Percentiles rank a stretch among this genome's conserved stretches.
phyloP scores from a whole-genome alignment of 2,888 invertebrate species.

The Pheosia gnoma region DNA sequence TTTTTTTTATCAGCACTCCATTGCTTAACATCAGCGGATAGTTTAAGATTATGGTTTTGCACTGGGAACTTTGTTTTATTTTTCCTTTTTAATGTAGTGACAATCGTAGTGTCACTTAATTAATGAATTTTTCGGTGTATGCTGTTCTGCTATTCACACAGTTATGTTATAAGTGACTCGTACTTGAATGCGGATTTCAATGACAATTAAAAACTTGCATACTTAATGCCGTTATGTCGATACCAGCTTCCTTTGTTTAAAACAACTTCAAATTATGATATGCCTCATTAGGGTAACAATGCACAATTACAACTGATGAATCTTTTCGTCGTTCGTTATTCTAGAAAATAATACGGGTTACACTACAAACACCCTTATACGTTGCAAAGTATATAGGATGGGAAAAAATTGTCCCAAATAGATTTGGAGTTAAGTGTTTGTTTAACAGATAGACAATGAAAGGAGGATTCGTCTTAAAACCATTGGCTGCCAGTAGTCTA shows the following conservation, averaged over 20 bases:
- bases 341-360: background rate
- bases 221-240: background rate
- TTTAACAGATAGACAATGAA: too few species aligned
- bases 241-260: background rate
- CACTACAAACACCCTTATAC: background rate
- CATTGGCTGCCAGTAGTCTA: too few species aligned
- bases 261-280: background rate
- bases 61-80: constrained; percentile 24
- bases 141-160: background rate
- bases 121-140: background rate
- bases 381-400: too few species aligned
- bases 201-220: too few species aligned
- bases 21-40: constrained; percentile 30
- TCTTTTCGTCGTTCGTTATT: background rate
- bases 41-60: constrained; percentile 29
- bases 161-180: background rate
- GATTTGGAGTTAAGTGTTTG: too few species aligned
- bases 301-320: background rate
- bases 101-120: background rate
- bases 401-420: too few species aligned
- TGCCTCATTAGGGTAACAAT: too few species aligned
- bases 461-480: too few species aligned
- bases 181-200: too few species aligned
- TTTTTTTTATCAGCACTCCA: constrained; percentile 20
- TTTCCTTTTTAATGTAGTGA: background rate